Conservation (phyloP, 1,140 invertebrate species). For the Tenebrio molitor region DNA sequence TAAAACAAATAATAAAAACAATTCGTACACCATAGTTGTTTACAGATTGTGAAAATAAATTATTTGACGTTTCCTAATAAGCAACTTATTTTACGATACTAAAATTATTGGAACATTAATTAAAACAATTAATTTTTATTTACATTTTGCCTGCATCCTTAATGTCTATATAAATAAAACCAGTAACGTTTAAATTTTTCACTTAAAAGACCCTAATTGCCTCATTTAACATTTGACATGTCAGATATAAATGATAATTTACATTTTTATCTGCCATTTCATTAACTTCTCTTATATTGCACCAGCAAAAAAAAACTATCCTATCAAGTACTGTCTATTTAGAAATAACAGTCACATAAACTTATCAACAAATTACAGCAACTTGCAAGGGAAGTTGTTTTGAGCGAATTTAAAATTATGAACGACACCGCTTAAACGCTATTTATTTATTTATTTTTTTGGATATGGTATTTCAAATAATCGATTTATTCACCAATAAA, state of each 20-base stretch:
- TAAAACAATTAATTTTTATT: slow-evolving; percentile 39
- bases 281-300: too few species aligned
- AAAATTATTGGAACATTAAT: slow-evolving; percentile 34
- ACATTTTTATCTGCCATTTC: slow-evolving; percentile 10
- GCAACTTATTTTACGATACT: slow-evolving; percentile 24
- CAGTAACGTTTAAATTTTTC: slow-evolving; percentile 21
- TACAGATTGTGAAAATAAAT: slow-evolving; percentile 37
- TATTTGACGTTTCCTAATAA: slow-evolving; percentile 38
- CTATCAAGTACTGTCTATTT: too few species aligned
- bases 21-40: slow-evolving; percentile 2
- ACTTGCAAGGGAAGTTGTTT: too few species aligned
- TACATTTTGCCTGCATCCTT: slow-evolving; percentile 20
- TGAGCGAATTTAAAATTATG: too few species aligned
- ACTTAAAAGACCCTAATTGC: slow-evolving; percentile 14
- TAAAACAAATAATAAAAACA: slow-evolving; percentile 29
- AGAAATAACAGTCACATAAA: too few species aligned
- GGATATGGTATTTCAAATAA: too few species aligned
- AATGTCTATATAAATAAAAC: slow-evolving; percentile 35
- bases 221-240: background rate
- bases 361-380: too few species aligned
- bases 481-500: too few species aligned
- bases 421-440: too few species aligned
- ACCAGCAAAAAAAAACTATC: too few species aligned
- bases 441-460: too few species aligned
- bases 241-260: slow-evolving; percentile 5